Conservation (phyloP, 92 coral and sea anemone species). For the Montipora capitata region DNA sequence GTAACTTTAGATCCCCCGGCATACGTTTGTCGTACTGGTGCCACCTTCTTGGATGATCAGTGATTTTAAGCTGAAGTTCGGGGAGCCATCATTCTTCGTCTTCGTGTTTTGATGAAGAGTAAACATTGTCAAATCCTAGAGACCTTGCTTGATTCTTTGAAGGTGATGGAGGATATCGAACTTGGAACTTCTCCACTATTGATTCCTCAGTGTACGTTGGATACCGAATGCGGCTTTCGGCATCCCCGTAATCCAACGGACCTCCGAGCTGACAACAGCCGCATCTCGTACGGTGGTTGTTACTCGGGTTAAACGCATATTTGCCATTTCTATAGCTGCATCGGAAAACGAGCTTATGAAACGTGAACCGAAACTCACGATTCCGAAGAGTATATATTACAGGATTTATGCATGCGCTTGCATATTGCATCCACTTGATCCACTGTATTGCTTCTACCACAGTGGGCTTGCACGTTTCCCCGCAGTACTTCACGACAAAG, state of each 20-base stretch:
- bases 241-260: conserved; percentile 53
- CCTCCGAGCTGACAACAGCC: conserved; percentile 74
- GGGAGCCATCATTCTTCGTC: no score
- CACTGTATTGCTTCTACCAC: conserved; percentile 32
- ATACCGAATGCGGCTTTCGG: conserved; percentile 67
- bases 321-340: conserved; percentile 83
- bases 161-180: background rate
- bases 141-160: conserved; percentile 3
- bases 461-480: conserved; percentile 5
- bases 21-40: no score
- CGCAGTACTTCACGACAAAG: conserved; percentile 76
- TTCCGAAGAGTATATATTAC: conserved; percentile 88
- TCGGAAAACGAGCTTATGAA: conserved; percentile 84
- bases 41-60: no score
- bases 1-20: no score
- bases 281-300: conserved; percentile 34
- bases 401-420: conserved; percentile 84
- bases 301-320: conserved; percentile 62
- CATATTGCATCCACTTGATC: conserved; percentile 88
- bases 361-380: conserved; percentile 87
- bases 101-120: background rate
- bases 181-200: conserved; percentile 26
- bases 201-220: conserved; percentile 78
- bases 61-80: no score
- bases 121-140: conserved; percentile 47